A percentile compares a stretch with the other conserved stretches of the same genome.
Evolutionary conservation across 1,140 invertebrate species (phyloP).

Genomic region (Bicyclus anynana): DNA sequence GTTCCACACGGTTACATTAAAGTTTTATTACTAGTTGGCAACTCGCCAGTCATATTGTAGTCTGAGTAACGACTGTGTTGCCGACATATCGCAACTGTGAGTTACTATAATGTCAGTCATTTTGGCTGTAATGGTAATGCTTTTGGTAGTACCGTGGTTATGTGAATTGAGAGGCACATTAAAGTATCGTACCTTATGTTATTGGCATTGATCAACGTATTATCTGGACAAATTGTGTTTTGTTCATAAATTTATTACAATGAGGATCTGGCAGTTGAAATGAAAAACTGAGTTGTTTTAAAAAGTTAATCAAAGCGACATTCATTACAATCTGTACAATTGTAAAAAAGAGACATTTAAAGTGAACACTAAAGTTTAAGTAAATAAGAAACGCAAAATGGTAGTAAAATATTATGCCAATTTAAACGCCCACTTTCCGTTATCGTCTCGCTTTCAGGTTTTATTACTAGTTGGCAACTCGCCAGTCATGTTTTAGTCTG

Average conservation of each 20-base stretch:
- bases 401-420: conserved; percentile 21
- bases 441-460: conserved; percentile 30
- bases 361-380: not conserved
- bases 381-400: conserved; percentile 3
- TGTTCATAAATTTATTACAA: not conserved
- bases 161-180: not conserved
- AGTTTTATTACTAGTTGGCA: conserved; percentile 30
- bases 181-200: not conserved
- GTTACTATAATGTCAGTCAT: conserved; percentile 7
- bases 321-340: not conserved
- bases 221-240: not conserved
- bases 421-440: conserved; percentile 27
- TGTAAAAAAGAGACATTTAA: no score
- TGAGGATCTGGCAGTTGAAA: no score
- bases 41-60: conserved; percentile 26
- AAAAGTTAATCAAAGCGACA: no score
- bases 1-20: conserved; percentile 30
- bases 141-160: not conserved
- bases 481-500: conserved; percentile 26
- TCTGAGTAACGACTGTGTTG: conserved; percentile 26
- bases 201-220: not conserved
- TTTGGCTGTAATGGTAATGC: conserved; percentile 3
- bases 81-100: conserved; percentile 20
- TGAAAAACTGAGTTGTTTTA: no score
- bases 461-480: conserved; percentile 25